phyloP scores from a whole-genome alignment of 2,113 vertebrate species.

The Scopus umbretta region DNA sequence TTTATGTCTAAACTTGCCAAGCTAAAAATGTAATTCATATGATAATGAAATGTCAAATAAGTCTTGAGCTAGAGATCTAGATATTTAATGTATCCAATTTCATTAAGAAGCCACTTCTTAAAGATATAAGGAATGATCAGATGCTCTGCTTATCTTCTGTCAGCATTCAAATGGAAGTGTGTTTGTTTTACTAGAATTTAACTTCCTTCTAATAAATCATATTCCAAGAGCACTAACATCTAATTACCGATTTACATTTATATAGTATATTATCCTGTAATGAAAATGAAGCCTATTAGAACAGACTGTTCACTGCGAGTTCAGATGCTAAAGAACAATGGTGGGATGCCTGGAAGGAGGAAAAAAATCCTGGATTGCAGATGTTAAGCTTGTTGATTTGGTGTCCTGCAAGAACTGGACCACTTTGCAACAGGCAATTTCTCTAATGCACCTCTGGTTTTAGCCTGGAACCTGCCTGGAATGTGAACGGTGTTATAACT shows the following conservation, averaged over 20 bases:
- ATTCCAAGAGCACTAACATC: slow-evolving; percentile 5
- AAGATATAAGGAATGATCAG: slow-evolving; percentile 35
- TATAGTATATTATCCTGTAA: slow-evolving; percentile 24
- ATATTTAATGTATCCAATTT: slow-evolving; percentile 42
- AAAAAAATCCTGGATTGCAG: not conserved
- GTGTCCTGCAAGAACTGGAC: not conserved
- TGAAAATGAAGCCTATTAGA: slow-evolving; percentile 48
- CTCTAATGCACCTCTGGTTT: not conserved
- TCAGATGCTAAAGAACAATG: slow-evolving; percentile 10
- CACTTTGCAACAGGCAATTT: not conserved
- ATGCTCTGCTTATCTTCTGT: not conserved
- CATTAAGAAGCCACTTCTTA: slow-evolving; percentile 34
- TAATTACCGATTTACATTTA: slow-evolving; percentile 46
- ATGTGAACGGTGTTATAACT: not conserved
- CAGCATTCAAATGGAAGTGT: slow-evolving; percentile 26
- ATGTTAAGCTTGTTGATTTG: not conserved
- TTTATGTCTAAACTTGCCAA: slow-evolving; percentile 6
- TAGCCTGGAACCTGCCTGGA: not conserved
- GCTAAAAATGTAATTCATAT: slow-evolving; percentile 24
- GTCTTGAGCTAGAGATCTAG: not conserved
- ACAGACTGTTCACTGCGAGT: slow-evolving; percentile 21
- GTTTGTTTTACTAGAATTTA: slow-evolving; percentile 44
- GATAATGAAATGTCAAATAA: slow-evolving; percentile 53
- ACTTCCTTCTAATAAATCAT: slow-evolving; percentile 43
- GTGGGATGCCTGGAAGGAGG: not conserved